A percentile compares a stretch with the other conserved stretches of the same genome.
Evolutionary conservation across 2,113 vertebrate genomes (phyloP).

Genomic region (Strix uralensis): DNA sequence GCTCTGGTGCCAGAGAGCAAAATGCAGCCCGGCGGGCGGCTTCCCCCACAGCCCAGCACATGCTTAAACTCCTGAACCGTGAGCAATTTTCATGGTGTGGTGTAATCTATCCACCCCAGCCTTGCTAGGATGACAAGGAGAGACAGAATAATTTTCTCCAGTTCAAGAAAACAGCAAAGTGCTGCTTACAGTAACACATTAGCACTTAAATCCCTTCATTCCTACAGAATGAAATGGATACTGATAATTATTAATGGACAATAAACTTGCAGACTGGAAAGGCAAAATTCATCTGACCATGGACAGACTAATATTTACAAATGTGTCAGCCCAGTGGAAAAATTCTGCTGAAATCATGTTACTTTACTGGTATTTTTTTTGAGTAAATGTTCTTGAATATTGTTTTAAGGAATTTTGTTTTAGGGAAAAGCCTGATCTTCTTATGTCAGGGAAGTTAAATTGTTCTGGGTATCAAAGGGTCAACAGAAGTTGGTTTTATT

Average conservation of each 20-base stretch:
- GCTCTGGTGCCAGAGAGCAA: neutral
- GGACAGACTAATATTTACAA: neutral
- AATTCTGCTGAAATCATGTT: neutral
- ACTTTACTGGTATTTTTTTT: neutral
- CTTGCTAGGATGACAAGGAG: neutral
- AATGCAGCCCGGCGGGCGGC: accelerated
- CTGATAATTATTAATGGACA: constrained; percentile 39
- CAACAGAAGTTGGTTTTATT: neutral
- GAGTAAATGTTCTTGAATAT: neutral
- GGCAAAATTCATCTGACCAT: neutral
- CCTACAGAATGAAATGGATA: constrained; percentile 30
- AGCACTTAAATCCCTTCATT: constrained; percentile 8
- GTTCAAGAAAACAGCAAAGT: neutral
- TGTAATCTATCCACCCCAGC: neutral
- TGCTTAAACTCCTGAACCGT: neutral
- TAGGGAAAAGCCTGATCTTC: neutral
- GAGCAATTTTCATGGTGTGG: neutral
- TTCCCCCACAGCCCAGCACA: neutral
- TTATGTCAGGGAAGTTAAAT: neutral
- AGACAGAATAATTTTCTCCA: neutral
- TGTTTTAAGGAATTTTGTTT: neutral
- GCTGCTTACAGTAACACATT: neutral
- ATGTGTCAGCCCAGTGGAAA: neutral
- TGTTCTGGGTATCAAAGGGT: neutral
- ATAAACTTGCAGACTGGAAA: constrained; percentile 53